These are phyloP conservation scores for Centropristis striata DNA, from an alignment of 2,113 vertebrate species.

Conservation along the genomic window DNA sequence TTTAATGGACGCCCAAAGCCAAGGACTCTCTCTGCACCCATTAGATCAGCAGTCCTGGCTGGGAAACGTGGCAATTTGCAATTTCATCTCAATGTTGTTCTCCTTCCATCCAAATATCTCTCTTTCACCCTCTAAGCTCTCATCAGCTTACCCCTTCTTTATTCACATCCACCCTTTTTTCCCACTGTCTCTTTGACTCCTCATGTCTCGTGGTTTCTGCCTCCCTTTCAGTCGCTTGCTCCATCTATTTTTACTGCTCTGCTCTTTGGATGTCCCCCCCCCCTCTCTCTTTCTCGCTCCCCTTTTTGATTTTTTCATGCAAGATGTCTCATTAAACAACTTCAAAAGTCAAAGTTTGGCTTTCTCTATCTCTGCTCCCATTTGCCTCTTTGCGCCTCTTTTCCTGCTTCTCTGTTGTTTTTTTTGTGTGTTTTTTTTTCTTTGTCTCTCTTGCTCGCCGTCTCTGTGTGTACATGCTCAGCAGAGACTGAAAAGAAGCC, in stretches of 20 bases:
- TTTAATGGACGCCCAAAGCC: constrained; percentile 79
- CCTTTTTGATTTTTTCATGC: constrained; percentile 46
- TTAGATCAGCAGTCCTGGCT: constrained; percentile 73
- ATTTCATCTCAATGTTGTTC: constrained; percentile 68
- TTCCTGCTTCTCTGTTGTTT: constrained; percentile 38
- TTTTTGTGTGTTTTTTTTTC: neutral
- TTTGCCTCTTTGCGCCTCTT: constrained; percentile 68
- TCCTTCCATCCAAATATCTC: constrained; percentile 66
- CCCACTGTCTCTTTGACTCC: constrained; percentile 45
- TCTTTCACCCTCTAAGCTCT: constrained; percentile 63
- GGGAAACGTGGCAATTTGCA: constrained; percentile 71
- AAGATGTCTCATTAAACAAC: constrained; percentile 80
- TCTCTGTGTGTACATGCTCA: constrained; percentile 66
- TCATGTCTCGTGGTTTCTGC: constrained; percentile 18
- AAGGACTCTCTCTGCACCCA: constrained; percentile 73
- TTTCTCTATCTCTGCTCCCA: constrained; percentile 68
- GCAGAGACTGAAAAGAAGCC: constrained; percentile 74
- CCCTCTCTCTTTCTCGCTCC: neutral
- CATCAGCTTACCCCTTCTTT: constrained; percentile 56
- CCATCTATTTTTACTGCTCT: constrained; percentile 68
- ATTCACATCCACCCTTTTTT: constrained; percentile 9
- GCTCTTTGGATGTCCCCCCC: constrained; percentile 22
- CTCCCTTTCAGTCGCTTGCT: constrained; percentile 32
- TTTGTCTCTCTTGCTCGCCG: constrained; percentile 44
- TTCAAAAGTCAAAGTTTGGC: constrained; percentile 80